A percentile compares a stretch with the other conserved stretches of the same genome.
phyloP scores from a whole-genome alignment of 1,140 invertebrate genomes.

The Aporrectodea caliginosa region DNA sequence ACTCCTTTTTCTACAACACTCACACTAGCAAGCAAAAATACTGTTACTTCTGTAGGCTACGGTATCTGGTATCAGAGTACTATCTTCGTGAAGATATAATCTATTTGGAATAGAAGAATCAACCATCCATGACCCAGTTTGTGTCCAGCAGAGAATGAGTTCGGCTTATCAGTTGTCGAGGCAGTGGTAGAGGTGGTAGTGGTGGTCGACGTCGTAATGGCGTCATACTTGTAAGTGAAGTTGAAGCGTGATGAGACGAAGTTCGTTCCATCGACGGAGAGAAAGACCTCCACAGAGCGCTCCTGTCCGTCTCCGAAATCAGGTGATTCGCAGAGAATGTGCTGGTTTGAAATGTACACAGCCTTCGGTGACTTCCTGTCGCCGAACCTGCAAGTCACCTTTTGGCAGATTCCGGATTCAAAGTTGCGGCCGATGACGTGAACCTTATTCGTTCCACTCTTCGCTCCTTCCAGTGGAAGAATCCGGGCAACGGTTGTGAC shows the following conservation, averaged over 20 bases:
- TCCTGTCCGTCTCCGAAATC: neutral
- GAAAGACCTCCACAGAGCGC: neutral
- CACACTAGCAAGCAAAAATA: too few relatives aligned
- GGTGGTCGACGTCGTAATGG: too few relatives aligned
- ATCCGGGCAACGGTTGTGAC: conserved; percentile 13
- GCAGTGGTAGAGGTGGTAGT: too few relatives aligned
- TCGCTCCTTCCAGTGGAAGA: conserved; percentile 23
- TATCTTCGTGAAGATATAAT: too few relatives aligned
- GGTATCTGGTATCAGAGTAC: too few relatives aligned
- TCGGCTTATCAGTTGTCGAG: too few relatives aligned
- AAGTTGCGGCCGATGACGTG: conserved; percentile 37
- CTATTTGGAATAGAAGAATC: too few relatives aligned
- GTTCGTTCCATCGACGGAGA: conserved; percentile 13
- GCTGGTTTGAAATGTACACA: conserved; percentile 31
- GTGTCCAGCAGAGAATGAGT: too few relatives aligned
- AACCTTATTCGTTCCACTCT: conserved; percentile 17
- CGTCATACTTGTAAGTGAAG: conserved; percentile 1
- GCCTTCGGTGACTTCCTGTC: neutral
- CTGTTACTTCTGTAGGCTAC: too few relatives aligned
- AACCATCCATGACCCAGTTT: too few relatives aligned
- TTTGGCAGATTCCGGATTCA: conserved; percentile 33
- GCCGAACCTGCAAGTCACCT: conserved; percentile 35
- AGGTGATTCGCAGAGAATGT: conserved; percentile 18
- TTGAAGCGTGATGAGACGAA: neutral
- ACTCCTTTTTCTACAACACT: too few relatives aligned